A percentile compares a stretch with the other conserved stretches of the same genome.
These are phyloP conservation scores for Aproaerema taeniolella DNA, from an alignment of 2,888 invertebrate species.

Conservation along the genomic window DNA sequence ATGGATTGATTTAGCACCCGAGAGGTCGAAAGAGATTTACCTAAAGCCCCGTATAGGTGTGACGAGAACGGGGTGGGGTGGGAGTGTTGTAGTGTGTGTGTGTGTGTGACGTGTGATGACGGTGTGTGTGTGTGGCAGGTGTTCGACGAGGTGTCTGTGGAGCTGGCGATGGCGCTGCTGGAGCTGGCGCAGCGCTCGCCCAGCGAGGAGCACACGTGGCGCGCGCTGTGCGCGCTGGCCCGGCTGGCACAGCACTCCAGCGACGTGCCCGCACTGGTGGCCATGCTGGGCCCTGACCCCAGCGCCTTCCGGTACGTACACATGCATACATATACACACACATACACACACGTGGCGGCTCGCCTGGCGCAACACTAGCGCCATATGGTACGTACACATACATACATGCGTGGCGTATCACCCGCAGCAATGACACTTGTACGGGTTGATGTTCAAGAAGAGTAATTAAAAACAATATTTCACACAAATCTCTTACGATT, in stretches of 20 bases:
- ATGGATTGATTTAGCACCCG: too few species aligned
- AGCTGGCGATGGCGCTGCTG: slow-evolving; percentile 92
- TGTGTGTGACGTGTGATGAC: too few species aligned
- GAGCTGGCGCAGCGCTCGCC: slow-evolving; percentile 91
- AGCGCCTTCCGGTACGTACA: slow-evolving; percentile 82
- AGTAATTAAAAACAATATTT: too few species aligned
- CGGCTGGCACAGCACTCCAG: slow-evolving; percentile 86
- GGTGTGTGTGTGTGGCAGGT: slow-evolving; percentile 75
- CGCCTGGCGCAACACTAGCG: not conserved
- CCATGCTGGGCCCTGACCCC: slow-evolving; percentile 94
- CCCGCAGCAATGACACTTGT: not conserved
- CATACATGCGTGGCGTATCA: not conserved
- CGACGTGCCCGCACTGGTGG: slow-evolving; percentile 92
- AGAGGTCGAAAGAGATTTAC: too few species aligned
- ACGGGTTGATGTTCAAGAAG: too few species aligned
- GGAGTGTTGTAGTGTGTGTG: too few species aligned
- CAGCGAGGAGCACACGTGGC: slow-evolving; percentile 86
- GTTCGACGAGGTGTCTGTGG: slow-evolving; percentile 95
- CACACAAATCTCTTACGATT: too few species aligned
- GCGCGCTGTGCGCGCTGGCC: slow-evolving; percentile 87
- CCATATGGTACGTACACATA: not conserved
- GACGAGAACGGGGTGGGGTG: too few species aligned
- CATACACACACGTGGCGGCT: not conserved
- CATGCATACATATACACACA: not conserved
- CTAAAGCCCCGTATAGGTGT: too few species aligned